These are phyloP conservation scores for Malurus cyaneus DNA, from an alignment of 2,113 vertebrate species.

Conservation along the genomic window DNA sequence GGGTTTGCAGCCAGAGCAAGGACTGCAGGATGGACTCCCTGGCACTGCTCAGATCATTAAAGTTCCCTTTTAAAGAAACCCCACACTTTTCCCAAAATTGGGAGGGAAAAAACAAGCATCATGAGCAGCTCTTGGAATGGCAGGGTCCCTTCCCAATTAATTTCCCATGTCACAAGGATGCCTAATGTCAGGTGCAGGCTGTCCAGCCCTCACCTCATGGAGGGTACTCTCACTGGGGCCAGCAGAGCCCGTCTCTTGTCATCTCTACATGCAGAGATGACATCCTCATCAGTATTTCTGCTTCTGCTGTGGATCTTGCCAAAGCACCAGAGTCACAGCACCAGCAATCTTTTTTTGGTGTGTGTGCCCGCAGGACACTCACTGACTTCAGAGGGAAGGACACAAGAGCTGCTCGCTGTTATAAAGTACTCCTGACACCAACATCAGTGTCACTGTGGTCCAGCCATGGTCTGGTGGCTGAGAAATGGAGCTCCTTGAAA, in stretches of 20 bases:
- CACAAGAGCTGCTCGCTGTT: not conserved
- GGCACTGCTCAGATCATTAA: not conserved
- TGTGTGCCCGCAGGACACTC: not conserved
- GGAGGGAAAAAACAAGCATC: not conserved
- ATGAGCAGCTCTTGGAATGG: not conserved
- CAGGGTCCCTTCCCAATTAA: not conserved
- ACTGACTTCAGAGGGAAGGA: not conserved
- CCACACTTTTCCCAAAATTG: not conserved
- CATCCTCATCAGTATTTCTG: not conserved
- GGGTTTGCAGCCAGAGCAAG: not conserved
- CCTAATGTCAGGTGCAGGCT: not conserved
- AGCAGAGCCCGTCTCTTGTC: not conserved
- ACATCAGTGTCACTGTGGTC: not conserved
- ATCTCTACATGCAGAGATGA: not conserved
- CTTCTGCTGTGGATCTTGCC: not conserved
- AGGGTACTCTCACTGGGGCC: not conserved
- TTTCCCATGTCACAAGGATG: not conserved
- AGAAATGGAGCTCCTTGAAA: not conserved
- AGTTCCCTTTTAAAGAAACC: not conserved
- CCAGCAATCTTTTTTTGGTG: not conserved
- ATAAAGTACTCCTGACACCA: not conserved
- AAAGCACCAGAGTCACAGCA: not conserved
- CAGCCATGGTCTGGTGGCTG: not conserved
- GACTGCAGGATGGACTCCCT: constrained; percentile 8
- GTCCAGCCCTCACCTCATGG: not conserved